These are phyloP conservation scores for Lophura nycthemera DNA, from an alignment of 2,113 vertebrate genomes.

Conservation along the genomic window DNA sequence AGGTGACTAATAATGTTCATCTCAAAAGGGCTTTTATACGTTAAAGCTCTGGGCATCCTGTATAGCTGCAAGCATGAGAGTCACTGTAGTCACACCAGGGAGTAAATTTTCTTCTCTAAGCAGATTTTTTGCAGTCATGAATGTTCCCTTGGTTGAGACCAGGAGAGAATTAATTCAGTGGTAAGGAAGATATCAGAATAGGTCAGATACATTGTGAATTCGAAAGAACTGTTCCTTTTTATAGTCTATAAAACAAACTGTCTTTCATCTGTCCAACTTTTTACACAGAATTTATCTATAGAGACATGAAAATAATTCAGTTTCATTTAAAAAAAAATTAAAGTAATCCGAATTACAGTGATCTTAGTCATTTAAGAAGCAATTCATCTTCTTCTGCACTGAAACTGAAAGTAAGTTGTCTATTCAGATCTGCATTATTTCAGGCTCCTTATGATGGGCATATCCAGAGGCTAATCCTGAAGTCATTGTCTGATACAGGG, in stretches of 20 bases:
- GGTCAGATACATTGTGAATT: not conserved
- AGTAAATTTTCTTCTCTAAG: not conserved
- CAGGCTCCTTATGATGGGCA: not conserved
- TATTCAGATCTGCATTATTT: not conserved
- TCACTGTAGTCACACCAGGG: not conserved
- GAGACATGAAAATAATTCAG: not conserved
- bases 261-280: not conserved
- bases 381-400: not conserved
- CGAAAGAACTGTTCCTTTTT: not conserved
- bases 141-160: rapidly evolving
- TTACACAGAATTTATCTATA: not conserved
- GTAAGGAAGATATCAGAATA: not conserved
- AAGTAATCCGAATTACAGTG: not conserved
- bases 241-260: not conserved
- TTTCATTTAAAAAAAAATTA: not conserved
- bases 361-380: not conserved
- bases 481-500: rapidly evolving
- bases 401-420: not conserved
- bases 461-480: not conserved
- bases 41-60: rapidly evolving
- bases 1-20: not conserved
- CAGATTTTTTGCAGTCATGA: not conserved
- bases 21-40: not conserved
- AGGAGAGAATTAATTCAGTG: not conserved
- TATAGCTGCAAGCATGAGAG: not conserved